phyloP scores from a whole-genome alignment of 2,113 vertebrate species.

The Asarcornis scutulata region DNA sequence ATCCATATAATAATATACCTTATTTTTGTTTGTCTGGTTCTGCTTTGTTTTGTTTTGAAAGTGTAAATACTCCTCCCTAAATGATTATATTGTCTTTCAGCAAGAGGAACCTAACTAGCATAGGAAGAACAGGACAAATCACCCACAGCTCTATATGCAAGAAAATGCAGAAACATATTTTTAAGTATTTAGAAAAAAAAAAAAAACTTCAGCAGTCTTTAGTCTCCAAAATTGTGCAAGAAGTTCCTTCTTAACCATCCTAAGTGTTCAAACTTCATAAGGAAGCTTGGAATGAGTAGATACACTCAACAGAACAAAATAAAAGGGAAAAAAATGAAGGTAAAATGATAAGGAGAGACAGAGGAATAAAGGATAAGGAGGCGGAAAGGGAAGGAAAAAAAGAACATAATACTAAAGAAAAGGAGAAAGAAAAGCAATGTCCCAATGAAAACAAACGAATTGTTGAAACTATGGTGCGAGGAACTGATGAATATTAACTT shows the following conservation, averaged over 20 bases:
- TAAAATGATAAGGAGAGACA: neutral
- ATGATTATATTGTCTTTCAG: neutral
- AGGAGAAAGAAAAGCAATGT: neutral
- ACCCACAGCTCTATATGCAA: neutral
- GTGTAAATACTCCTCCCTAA: neutral
- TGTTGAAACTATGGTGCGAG: slow-evolving; percentile 28
- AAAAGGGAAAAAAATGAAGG: neutral
- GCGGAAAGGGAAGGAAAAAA: neutral
- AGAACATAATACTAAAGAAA: neutral
- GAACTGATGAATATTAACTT: slow-evolving; percentile 59
- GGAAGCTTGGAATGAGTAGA: neutral
- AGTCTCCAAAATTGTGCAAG: neutral
- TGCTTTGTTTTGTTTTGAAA: neutral
- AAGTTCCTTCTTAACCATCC: neutral
- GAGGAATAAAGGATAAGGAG: neutral
- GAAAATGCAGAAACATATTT: neutral
- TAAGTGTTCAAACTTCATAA: neutral
- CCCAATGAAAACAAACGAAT: slow-evolving; percentile 29
- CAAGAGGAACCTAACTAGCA: neutral
- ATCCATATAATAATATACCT: neutral
- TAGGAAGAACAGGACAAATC: neutral
- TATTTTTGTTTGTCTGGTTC: neutral
- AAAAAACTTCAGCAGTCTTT: neutral
- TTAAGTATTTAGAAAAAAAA: neutral
- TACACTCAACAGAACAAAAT: neutral